Conservation (phyloP, 1,140 invertebrate species). For the Diorhabda sublineata region DNA sequence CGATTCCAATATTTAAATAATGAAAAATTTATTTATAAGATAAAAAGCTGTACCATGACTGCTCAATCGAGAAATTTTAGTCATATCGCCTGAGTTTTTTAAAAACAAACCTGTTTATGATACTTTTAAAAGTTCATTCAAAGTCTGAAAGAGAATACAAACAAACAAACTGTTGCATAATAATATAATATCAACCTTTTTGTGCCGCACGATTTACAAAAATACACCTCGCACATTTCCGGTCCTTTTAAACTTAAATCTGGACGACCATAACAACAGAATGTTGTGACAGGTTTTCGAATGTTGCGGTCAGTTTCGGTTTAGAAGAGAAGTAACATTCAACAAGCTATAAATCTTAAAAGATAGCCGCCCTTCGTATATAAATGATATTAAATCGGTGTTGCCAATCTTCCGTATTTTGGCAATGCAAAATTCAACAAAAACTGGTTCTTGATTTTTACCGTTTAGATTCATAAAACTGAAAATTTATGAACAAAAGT, state of each 20-base stretch:
- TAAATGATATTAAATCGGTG: background rate
- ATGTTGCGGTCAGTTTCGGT: slow-evolving; percentile 19
- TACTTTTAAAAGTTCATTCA: too few species aligned
- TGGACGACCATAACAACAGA: slow-evolving; percentile 1
- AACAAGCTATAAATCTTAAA: slow-evolving; percentile 17
- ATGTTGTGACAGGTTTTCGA: slow-evolving; percentile 21
- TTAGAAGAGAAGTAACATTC: slow-evolving; percentile 2
- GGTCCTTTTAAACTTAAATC: slow-evolving; percentile 4
- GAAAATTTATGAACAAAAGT: too few species aligned
- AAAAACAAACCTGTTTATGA: too few species aligned
- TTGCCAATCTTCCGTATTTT: background rate
- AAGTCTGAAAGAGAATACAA: too few species aligned
- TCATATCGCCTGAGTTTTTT: too few species aligned
- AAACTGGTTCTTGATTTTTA: too few species aligned
- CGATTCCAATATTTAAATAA: too few species aligned
- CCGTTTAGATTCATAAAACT: too few species aligned
- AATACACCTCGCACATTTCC: slow-evolving; percentile 19
- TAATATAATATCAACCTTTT: background rate
- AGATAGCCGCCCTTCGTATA: background rate
- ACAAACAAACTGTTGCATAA: background rate
- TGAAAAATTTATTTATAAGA: too few species aligned
- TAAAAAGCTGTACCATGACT: too few species aligned
- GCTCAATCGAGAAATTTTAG: too few species aligned
- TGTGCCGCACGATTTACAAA: slow-evolving; percentile 5
- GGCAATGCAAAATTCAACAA: too few species aligned